Conservation (phyloP, 2,797 vertebrate genomes). For the Pseudopleuronectes americanus region DNA sequence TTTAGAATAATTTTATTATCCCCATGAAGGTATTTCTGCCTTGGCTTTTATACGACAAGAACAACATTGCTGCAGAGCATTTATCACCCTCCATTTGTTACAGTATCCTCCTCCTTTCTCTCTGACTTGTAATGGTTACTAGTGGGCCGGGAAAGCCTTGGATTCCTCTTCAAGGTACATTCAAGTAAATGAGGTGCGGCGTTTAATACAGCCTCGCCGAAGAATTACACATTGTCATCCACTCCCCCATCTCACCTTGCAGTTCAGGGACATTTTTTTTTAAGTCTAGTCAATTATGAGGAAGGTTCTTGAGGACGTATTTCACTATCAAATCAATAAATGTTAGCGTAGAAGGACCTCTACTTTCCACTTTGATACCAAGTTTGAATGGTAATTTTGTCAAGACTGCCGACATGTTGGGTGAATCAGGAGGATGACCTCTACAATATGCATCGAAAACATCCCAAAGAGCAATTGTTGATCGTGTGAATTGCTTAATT, state of each 20-base stretch:
- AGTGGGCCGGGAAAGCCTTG: slow-evolving; percentile 8
- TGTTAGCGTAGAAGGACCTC: slow-evolving; percentile 31
- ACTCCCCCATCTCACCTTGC: slow-evolving; percentile 59
- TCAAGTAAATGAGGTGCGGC: slow-evolving; percentile 30
- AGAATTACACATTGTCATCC: slow-evolving; percentile 51
- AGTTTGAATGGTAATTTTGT: neutral
- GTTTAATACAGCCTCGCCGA: slow-evolving; percentile 23
- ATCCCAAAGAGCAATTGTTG: slow-evolving; percentile 21
- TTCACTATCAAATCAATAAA: slow-evolving; percentile 69
- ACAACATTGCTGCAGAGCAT: slow-evolving; percentile 34
- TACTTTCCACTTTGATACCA: slow-evolving; percentile 27
- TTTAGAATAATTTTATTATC: slow-evolving; percentile 2
- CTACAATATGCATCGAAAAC: slow-evolving; percentile 12
- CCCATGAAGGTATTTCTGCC: slow-evolving; percentile 10
- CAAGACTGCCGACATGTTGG: slow-evolving; percentile 28
- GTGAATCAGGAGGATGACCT: slow-evolving; percentile 38
- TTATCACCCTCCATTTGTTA: slow-evolving; percentile 25
- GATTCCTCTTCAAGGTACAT: slow-evolving; percentile 6
- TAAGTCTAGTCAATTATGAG: slow-evolving; percentile 57
- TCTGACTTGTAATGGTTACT: slow-evolving; percentile 14
- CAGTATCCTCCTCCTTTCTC: neutral
- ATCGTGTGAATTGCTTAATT: slow-evolving; percentile 6
- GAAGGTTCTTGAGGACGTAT: slow-evolving; percentile 55
- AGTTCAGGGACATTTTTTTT: slow-evolving; percentile 48
- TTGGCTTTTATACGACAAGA: slow-evolving; percentile 28